These are phyloP conservation scores for Cryptomyrus ogoouensis DNA, from an alignment of 2,113 vertebrate genomes.

Conservation along the genomic window DNA sequence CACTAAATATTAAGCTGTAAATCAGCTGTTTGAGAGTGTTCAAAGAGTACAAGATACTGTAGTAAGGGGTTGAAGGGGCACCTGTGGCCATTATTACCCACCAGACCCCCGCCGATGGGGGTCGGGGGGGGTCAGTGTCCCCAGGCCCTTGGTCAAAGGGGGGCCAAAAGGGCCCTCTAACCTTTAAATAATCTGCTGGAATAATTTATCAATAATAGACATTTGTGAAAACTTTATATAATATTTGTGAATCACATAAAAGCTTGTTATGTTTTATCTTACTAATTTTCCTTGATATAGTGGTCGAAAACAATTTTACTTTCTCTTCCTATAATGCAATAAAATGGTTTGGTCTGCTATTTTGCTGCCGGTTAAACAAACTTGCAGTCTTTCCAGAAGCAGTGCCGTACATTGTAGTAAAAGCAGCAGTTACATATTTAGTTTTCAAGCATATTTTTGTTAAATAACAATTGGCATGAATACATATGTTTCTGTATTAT, in stretches of 20 bases:
- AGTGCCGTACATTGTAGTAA: not conserved
- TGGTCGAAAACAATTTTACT: not conserved
- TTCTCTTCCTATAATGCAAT: not conserved
- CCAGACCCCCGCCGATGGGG: not conserved
- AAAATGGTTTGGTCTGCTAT: not conserved
- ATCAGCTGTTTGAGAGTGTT: slow-evolving; percentile 63
- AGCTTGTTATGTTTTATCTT: not conserved
- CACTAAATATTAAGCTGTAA: slow-evolving; percentile 70
- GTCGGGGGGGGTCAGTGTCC: not conserved
- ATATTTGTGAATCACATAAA: not conserved
- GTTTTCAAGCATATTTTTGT: not conserved
- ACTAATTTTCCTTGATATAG: not conserved
- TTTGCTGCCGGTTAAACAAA: not conserved
- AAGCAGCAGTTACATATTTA: not conserved
- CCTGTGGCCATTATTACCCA: not conserved
- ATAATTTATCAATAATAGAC: not conserved
- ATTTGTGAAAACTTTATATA: not conserved
- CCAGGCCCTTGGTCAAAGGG: not conserved
- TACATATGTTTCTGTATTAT: not conserved
- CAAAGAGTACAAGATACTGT: slow-evolving; percentile 22
- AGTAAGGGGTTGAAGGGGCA: not conserved
- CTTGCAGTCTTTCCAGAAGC: not conserved
- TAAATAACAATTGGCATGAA: not conserved
- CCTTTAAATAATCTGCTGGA: not conserved
- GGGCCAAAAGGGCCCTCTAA: not conserved